These are phyloP conservation scores for Gobionotothen gibberifrons DNA, from an alignment of 2,797 vertebrate genomes.

Conservation along the genomic window DNA sequence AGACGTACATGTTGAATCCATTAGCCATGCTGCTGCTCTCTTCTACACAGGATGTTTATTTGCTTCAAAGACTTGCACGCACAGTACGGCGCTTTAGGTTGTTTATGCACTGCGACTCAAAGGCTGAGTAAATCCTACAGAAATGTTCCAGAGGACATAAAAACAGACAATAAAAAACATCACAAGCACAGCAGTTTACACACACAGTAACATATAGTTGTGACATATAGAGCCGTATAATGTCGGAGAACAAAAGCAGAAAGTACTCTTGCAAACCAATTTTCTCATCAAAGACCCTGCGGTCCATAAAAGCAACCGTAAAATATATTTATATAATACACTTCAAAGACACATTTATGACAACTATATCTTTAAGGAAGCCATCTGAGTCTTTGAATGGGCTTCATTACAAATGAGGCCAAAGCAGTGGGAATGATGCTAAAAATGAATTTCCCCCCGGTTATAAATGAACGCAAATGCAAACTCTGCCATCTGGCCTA, in stretches of 20 bases:
- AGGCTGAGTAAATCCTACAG: conserved; percentile 46
- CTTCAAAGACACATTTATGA: conserved; percentile 31
- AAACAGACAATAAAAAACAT: conserved; percentile 54
- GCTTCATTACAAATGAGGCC: conserved; percentile 16
- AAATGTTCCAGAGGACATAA: conserved; percentile 53
- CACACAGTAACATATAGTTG: conserved; percentile 25
- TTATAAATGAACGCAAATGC: conserved; percentile 69
- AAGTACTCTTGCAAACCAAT: conserved; percentile 9
- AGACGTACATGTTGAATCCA: conserved; percentile 33
- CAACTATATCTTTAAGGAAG: conserved; percentile 20
- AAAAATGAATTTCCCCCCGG: conserved; percentile 27
- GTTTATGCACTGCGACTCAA: conserved; percentile 56
- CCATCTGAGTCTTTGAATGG: background rate
- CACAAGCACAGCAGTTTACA: conserved; percentile 23
- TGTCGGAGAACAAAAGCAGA: conserved; percentile 16
- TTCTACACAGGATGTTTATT: conserved; percentile 38
- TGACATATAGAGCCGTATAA: conserved; percentile 22
- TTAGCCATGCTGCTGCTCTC: conserved; percentile 13
- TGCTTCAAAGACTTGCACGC: conserved; percentile 54
- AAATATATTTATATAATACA: background rate
- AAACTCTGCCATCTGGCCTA: conserved; percentile 67
- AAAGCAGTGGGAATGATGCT: conserved; percentile 31
- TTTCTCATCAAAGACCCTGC: conserved; percentile 8
- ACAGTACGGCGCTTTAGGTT: conserved; percentile 46
- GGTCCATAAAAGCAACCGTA: conserved; percentile 11